Evolutionary conservation across 2,113 vertebrate genomes (phyloP), one percentile per base, ranked within the genome.

Genomic region (Andinoacara biseriatus): DNA sequence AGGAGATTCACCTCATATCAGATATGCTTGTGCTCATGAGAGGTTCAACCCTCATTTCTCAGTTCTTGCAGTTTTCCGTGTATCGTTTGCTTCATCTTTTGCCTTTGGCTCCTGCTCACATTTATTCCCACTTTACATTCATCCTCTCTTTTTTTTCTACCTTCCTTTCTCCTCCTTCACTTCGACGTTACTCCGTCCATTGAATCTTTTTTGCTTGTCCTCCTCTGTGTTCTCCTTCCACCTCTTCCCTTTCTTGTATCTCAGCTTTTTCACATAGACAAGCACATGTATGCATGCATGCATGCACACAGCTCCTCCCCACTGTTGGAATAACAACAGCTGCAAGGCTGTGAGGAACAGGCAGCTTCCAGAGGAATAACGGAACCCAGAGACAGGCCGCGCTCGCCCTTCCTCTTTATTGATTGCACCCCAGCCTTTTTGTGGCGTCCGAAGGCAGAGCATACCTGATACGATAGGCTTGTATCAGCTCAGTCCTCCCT

Each of bases 341-440:
- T 20, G 69, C 2, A 43, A 74, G 60, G 58, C 59, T 14, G 43
- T 10, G 38, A 62, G 33, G 52, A 60, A 40, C 54, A 22, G 20
- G 35, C 58, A 61, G 49, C 58, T 61, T 87, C 78, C 61, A 74
- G 76, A 74, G 46, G 35, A 81, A 79, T 54, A 87, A 88, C 26
- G 63, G 26, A 86, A 81, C 61, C 35, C 22, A 76, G 76, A 74
- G 77, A 69, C 33, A 46, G 33, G 67, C 77, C 77, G 49, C 6
- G n/a, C 78, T 77, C 72, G 80, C 46, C 83, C 88, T 87, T 91
- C 78, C 83, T 87, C 77, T 69, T 81, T 91, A 91, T 87, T 84
- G 89, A 87, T 87, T 58, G 38, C 80, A 80, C 56, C 26, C 58
- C 43, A 85, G 84, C 43, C 61, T 76, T 86, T 78, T 76, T 72